Conservation (phyloP, 2,888 invertebrate genomes). For the Dione vanillae region DNA sequence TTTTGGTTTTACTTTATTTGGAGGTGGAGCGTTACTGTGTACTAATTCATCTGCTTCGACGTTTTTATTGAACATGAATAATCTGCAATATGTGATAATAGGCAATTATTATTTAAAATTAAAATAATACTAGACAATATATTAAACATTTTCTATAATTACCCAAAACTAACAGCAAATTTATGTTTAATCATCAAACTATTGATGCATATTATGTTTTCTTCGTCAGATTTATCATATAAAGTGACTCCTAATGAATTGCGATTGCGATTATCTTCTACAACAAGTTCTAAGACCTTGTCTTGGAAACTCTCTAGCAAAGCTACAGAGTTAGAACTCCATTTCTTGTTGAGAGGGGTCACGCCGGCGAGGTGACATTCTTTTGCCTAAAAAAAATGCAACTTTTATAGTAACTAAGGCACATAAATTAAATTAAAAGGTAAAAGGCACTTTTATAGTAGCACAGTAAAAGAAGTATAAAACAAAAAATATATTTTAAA, state of each 20-base stretch:
- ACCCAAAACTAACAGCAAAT: slow-evolving; percentile 74
- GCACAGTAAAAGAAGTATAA: too few species aligned
- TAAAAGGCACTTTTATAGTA: too few species aligned
- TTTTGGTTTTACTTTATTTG: slow-evolving; percentile 48
- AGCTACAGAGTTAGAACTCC: slow-evolving; percentile 66
- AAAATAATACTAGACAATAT: not conserved
- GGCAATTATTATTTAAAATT: not conserved
- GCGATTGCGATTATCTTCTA: slow-evolving; percentile 62
- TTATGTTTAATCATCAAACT: slow-evolving; percentile 71
- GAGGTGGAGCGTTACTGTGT: slow-evolving; percentile 59
- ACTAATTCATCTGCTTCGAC: slow-evolving; percentile 58
- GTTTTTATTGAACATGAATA: slow-evolving; percentile 65
- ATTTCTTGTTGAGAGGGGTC: slow-evolving; percentile 69
- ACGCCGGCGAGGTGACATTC: slow-evolving; percentile 75
- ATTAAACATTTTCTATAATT: slow-evolving; percentile 40
- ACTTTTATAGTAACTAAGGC: too few species aligned
- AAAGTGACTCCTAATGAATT: slow-evolving; percentile 68
- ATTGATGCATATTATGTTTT: slow-evolving; percentile 66
- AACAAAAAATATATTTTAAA: too few species aligned
- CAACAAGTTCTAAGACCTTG: slow-evolving; percentile 59
- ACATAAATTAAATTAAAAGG: too few species aligned
- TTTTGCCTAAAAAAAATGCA: slow-evolving; percentile 57
- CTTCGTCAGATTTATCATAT: slow-evolving; percentile 59
- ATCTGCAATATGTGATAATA: slow-evolving; percentile 50
- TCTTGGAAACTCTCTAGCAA: slow-evolving; percentile 60